Evolutionary conservation across 2,797 vertebrate species (phyloP), one percentile per base, ranked within the genome.

Genomic region (Melanotaenia maccullochi): DNA sequence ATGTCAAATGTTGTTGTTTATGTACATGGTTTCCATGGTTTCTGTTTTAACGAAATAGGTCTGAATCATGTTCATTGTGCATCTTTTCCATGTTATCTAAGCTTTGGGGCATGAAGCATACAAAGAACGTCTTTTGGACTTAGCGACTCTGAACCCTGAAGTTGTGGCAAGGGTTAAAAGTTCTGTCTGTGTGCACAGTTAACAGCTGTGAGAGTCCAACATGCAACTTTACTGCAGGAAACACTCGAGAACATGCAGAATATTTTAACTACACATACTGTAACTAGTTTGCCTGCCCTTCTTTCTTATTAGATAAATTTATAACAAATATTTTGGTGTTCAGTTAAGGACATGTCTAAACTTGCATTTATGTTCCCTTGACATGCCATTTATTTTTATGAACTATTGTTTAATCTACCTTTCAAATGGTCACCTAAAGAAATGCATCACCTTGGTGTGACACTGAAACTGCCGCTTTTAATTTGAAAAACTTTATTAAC

Each of bases 11-110:
- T 49, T 75, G 69, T 68, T 84, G 79, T 87, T 87, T 85, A 62
- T 64, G 47, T 69, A 35, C 32, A 64, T 61, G 5, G 60, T 90
- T 81, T 52, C 89, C 75, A 87, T 90, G 68, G 90, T 65, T 68
- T 85, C 85, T 20, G 30, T 24, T 5, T 1, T 36, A 80, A 25
- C 79, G 79, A 28, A 40, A 0, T 22, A 49, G 44, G 57, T 2
- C 60, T 91, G 85, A 92, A 81, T 89, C 57, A 42, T 60, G n/a
- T 70, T 84, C 81, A 76, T 68, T 91, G 83, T 85, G 35, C 25
- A 25, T 70, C 12, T 73, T 64, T 64, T 75, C 49, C 5, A 20
- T 6, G 0, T 13, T 38, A 1, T 85, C 61, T 60, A 9, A 33
- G 62, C 78, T 73, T 64, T 63, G 38, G 55, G 64, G 36, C 14